These are phyloP conservation scores for Lutjanus erythropterus DNA, from an alignment of 2,113 vertebrate species.

Conservation along the genomic window DNA sequence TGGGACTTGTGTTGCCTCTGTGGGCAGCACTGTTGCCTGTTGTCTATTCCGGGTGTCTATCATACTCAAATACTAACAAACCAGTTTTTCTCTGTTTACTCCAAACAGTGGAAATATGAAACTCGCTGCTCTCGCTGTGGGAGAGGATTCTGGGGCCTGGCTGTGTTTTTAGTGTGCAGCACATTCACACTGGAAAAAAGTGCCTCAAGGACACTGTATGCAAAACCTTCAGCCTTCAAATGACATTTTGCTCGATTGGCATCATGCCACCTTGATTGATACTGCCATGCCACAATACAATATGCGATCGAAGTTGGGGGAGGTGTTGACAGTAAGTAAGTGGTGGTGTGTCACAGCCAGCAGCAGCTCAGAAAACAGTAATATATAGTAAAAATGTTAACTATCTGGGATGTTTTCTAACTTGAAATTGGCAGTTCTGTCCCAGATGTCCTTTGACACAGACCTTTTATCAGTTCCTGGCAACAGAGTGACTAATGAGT, in stretches of 20 bases:
- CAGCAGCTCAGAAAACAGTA: background rate
- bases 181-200: background rate
- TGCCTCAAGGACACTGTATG: background rate
- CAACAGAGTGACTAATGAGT: no score
- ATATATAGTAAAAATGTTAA: no score
- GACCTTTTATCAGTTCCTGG: background rate
- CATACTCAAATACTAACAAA: background rate
- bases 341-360: background rate
- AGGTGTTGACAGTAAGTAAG: background rate
- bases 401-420: background rate
- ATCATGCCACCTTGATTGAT: background rate
- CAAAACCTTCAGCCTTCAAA: background rate
- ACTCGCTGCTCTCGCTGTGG: background rate
- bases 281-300: background rate
- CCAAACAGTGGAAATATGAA: slow-evolving; percentile 8
- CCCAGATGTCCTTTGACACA: background rate
- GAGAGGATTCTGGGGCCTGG: background rate
- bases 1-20: background rate
- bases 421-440: background rate
- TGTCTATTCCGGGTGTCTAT: background rate
- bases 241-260: background rate
- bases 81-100: slow-evolving; percentile 17
- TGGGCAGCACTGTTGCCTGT: background rate
- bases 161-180: background rate
- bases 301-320: background rate